Evolutionary conservation across 2,888 invertebrate genomes (phyloP).

Genomic region (Tupiocoris notatus): DNA sequence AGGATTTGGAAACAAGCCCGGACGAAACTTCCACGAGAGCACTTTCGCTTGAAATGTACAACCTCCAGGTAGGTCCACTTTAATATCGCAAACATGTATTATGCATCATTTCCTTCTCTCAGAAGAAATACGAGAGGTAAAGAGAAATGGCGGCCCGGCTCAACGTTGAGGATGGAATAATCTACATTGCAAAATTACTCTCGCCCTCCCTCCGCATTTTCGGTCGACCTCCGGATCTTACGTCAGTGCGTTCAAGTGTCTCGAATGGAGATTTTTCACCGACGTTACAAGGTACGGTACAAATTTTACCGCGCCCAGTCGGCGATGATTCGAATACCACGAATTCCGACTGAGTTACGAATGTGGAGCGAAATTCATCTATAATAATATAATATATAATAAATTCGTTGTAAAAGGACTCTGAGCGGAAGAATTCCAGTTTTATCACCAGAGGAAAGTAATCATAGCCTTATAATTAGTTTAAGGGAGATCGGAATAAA

Average conservation of each 20-base stretch:
- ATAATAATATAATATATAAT: too few relatives aligned
- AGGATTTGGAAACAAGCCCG: neutral
- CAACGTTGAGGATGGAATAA: constrained; percentile 4
- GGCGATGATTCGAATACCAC: too few relatives aligned
- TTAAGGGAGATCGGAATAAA: too few relatives aligned
- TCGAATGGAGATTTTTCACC: neutral
- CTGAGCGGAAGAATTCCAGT: too few relatives aligned
- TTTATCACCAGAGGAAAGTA: too few relatives aligned
- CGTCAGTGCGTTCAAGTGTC: neutral
- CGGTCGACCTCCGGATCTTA: neutral
- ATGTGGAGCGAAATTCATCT: too few relatives aligned
- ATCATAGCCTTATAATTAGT: too few relatives aligned
- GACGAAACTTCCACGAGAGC: neutral
- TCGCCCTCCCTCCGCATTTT: neutral
- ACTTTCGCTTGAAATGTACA: neutral
- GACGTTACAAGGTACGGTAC: neutral
- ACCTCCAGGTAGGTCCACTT: neutral
- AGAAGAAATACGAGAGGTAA: neutral
- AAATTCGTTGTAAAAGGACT: too few relatives aligned
- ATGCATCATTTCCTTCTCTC: constrained; percentile 7
- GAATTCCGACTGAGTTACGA: too few relatives aligned
- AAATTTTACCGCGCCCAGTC: too few relatives aligned
- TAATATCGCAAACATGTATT: constrained; percentile 10
- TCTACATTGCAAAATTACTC: constrained; percentile 13
- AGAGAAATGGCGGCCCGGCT: neutral